Percentiles rank a stretch among this genome's conserved stretches.
Conservation (phyloP, 2,888 invertebrate genomes). For the Troglohyphantes excavatus region DNA sequence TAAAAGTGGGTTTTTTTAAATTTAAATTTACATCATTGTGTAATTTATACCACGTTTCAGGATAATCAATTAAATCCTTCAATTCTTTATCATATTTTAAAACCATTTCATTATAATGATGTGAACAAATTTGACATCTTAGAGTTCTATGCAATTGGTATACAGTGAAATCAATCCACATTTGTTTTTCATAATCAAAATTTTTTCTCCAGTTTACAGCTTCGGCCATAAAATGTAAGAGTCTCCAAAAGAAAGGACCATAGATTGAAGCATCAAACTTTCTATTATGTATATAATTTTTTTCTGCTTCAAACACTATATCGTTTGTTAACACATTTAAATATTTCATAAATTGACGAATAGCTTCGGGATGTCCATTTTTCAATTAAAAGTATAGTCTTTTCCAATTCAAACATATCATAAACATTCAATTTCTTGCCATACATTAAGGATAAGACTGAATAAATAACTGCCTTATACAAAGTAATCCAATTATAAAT, state of each 20-base stretch:
- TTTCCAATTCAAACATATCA: slow-evolving; percentile 3
- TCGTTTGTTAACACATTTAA: neutral
- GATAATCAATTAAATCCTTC: neutral
- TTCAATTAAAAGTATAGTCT: slow-evolving; percentile 1
- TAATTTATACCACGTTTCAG: slow-evolving; percentile 15
- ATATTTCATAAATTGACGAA: slow-evolving; percentile 11
- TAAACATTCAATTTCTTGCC: slow-evolving; percentile 5
- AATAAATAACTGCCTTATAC: slow-evolving; percentile 13
- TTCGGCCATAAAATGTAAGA: slow-evolving; percentile 29
- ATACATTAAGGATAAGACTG: slow-evolving; percentile 22
- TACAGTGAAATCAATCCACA: slow-evolving; percentile 24
- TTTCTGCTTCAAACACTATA: neutral
- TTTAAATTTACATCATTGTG: slow-evolving; percentile 22
- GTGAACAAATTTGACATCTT: slow-evolving; percentile 7
- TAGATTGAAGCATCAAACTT: neutral
- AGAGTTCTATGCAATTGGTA: slow-evolving; percentile 19
- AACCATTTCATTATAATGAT: neutral
- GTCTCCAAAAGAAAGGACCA: slow-evolving; percentile 34
- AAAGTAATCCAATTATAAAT: slow-evolving; percentile 27
- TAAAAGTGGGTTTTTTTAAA: neutral
- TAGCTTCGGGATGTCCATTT: slow-evolving; percentile 5
- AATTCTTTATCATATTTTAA: neutral
- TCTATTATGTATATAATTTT: slow-evolving; percentile 4
- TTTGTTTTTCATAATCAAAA: neutral
- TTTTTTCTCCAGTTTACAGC: neutral